Conservation (phyloP, 2,113 vertebrate species). For the Centropristis striata region DNA sequence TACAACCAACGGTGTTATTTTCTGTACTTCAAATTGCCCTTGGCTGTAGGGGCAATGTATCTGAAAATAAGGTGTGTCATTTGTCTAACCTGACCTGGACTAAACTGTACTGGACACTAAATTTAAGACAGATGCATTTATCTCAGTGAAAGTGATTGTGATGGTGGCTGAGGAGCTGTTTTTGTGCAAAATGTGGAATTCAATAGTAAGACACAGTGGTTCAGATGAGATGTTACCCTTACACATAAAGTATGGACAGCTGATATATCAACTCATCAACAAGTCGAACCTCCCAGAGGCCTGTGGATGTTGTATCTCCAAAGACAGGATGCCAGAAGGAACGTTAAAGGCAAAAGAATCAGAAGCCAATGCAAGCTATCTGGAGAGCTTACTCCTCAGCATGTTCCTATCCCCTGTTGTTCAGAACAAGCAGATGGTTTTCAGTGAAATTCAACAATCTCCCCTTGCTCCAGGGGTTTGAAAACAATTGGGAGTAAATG, state of each 20-base stretch:
- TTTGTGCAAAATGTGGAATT: conserved; percentile 7
- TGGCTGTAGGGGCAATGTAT: conserved; percentile 80
- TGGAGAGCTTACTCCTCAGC: conserved; percentile 72
- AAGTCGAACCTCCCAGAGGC: conserved; percentile 54
- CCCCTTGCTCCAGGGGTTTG: conserved; percentile 76
- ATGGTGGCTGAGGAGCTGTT: neutral
- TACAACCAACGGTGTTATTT: conserved; percentile 92
- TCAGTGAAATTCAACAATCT: conserved; percentile 71
- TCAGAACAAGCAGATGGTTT: conserved; percentile 79
- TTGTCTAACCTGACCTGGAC: conserved; percentile 29
- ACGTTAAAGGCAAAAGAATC: conserved; percentile 76
- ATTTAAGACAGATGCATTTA: neutral
- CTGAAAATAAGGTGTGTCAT: conserved; percentile 60
- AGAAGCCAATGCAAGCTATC: conserved; percentile 71
- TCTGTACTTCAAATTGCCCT: conserved; percentile 91
- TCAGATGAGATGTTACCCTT: conserved; percentile 10
- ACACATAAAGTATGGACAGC: conserved; percentile 47
- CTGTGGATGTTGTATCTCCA: conserved; percentile 57
- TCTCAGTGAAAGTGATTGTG: neutral
- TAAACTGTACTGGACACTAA: neutral
- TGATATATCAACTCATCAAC: conserved; percentile 58
- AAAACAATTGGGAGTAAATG: conserved; percentile 60
- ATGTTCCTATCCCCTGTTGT: conserved; percentile 75
- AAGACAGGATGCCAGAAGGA: conserved; percentile 74
- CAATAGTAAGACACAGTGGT: neutral